phyloP scores from a whole-genome alignment of 2,888 invertebrate species.

The Machimus atricapillus region DNA sequence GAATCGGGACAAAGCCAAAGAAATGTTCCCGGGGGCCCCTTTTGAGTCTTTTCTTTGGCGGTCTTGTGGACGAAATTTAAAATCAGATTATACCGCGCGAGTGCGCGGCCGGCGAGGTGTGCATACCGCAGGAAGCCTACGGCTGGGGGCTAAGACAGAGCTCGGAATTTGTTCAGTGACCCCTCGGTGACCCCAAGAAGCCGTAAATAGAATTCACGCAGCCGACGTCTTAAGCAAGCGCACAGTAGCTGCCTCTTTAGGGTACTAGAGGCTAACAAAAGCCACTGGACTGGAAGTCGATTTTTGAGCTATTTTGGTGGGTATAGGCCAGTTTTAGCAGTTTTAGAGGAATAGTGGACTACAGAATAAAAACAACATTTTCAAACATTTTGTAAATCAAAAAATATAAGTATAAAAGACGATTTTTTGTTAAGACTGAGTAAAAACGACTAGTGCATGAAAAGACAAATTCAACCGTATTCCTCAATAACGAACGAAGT shows the following conservation, averaged over 20 bases:
- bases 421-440: too few species aligned
- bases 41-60: neutral
- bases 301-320: neutral
- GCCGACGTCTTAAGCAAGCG: slow-evolving; percentile 10
- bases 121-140: neutral
- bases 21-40: slow-evolving; percentile 7
- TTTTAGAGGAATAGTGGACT: neutral
- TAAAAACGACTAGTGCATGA: too few species aligned
- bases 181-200: slow-evolving; percentile 43
- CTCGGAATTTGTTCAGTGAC: slow-evolving; percentile 31
- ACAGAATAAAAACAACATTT: neutral
- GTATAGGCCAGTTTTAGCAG: neutral
- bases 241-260: neutral
- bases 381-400: too few species aligned
- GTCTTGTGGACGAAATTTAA: neutral
- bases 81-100: slow-evolving; percentile 20
- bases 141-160: neutral
- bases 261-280: neutral
- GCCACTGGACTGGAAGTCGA: neutral
- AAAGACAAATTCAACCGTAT: too few species aligned
- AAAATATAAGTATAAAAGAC: too few species aligned
- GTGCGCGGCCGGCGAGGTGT: neutral
- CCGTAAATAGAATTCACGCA: slow-evolving; percentile 46
- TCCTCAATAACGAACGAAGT: too few species aligned
- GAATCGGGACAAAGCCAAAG: slow-evolving; percentile 7